Percentiles rank a stretch among this genome's conserved stretches.
Conservation (phyloP, 1,140 invertebrate species). For the Diorhabda carinulata region DNA sequence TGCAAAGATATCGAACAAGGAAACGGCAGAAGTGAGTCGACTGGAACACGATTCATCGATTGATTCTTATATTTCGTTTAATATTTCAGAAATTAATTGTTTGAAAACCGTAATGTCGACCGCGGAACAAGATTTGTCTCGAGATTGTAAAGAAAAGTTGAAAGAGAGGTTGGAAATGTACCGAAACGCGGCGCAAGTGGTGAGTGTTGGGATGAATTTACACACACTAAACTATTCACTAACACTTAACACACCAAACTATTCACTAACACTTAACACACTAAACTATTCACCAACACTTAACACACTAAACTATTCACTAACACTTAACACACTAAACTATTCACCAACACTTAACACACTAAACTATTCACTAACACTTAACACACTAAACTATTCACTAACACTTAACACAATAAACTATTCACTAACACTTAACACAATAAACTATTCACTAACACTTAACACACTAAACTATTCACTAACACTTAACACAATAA, state of each 20-base stretch:
- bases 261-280: too few species aligned
- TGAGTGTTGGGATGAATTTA: background rate
- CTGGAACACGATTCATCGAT: constrained; percentile 10
- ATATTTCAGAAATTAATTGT: constrained; percentile 74
- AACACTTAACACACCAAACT: too few species aligned
- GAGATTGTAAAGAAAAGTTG: constrained; percentile 75
- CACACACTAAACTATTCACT: too few species aligned
- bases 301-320: background rate
- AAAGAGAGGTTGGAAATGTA: constrained; percentile 83
- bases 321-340: background rate
- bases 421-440: too few species aligned
- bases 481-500: too few species aligned
- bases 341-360: too few species aligned
- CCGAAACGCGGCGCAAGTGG: constrained; percentile 76
- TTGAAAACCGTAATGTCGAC: constrained; percentile 69
- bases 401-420: too few species aligned
- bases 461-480: too few species aligned
- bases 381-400: background rate
- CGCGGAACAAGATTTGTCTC: constrained; percentile 61
- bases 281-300: too few species aligned
- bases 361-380: too few species aligned
- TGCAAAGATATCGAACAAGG: constrained; percentile 81
- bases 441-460: too few species aligned
- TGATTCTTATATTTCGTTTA: constrained; percentile 21
- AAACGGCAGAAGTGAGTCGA: constrained; percentile 73